Evolutionary conservation across 2,113 vertebrate species (phyloP).

Genomic region (Artemisiospiza belli): DNA sequence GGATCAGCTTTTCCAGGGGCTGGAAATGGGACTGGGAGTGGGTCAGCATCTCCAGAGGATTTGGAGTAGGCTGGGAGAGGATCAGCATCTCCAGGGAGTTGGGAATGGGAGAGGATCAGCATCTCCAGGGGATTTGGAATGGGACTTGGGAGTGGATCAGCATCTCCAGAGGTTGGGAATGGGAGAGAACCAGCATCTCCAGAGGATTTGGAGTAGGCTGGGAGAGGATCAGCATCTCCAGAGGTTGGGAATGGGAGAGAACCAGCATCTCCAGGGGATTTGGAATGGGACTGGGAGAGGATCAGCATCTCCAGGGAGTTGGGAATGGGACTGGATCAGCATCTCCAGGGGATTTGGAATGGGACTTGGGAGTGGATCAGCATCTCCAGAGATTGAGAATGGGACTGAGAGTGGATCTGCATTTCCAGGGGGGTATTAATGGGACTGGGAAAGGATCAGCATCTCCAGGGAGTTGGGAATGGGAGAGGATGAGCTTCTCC

Average conservation of each 20-base stretch:
- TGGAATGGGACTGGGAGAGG: no score
- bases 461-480: neutral
- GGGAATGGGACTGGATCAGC: no score
- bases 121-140: no score
- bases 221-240: neutral
- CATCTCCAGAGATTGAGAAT: no score
- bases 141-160: neutral
- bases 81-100: no score
- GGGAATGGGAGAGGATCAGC: no score
- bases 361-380: no score
- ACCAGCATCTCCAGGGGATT: neutral
- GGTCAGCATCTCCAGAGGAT: neutral
- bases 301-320: neutral
- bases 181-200: neutral
- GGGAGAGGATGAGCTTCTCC: neutral
- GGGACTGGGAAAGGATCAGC: neutral
- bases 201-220: neutral
- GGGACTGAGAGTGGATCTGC: no score
- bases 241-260: fast-evolving
- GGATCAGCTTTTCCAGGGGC: no score
- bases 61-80: no score
- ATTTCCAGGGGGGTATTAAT: no score
- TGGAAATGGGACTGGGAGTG: no score
- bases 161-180: neutral
- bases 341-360: neutral